Conservation (phyloP, 2,888 invertebrate genomes). For the Drosophila recens region DNA sequence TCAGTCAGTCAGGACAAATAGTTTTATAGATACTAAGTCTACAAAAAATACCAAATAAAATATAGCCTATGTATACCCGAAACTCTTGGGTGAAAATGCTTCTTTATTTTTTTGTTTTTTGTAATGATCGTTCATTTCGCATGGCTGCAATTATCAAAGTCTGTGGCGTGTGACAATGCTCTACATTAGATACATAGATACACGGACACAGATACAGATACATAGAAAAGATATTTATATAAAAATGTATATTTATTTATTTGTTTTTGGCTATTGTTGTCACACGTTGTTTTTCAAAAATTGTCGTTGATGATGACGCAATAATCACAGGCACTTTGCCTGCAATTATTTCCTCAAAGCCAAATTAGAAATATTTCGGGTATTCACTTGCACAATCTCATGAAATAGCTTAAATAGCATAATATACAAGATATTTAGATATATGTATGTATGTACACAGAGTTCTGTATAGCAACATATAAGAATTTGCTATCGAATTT, state of each 20-base stretch:
- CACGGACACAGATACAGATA: constrained; percentile 2
- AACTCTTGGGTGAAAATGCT: neutral
- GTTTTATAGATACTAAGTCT: neutral
- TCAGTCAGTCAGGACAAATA: too few species aligned
- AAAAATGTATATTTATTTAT: constrained; percentile 25
- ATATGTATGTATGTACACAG: neutral
- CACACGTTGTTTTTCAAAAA: constrained; percentile 55
- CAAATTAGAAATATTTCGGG: constrained; percentile 43
- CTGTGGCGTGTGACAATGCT: constrained; percentile 59
- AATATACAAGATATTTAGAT: constrained; percentile 4
- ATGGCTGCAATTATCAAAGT: constrained; percentile 53
- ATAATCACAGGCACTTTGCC: constrained; percentile 36
- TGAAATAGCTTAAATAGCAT: constrained; percentile 31
- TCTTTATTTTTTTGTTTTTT: neutral
- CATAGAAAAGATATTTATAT: constrained; percentile 3
- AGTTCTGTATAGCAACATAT: neutral
- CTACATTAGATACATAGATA: constrained; percentile 27
- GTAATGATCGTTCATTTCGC: constrained; percentile 44
- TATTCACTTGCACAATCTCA: constrained; percentile 53
- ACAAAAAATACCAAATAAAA: neutral
- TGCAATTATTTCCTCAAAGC: constrained; percentile 66
- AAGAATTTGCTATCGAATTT: constrained; percentile 63
- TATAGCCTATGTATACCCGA: neutral
- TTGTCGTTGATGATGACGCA: constrained; percentile 58
- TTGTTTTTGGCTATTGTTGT: constrained; percentile 36